Evolutionary conservation across 2,888 invertebrate species (phyloP).

Genomic region (Drosophila engyochracea): DNA sequence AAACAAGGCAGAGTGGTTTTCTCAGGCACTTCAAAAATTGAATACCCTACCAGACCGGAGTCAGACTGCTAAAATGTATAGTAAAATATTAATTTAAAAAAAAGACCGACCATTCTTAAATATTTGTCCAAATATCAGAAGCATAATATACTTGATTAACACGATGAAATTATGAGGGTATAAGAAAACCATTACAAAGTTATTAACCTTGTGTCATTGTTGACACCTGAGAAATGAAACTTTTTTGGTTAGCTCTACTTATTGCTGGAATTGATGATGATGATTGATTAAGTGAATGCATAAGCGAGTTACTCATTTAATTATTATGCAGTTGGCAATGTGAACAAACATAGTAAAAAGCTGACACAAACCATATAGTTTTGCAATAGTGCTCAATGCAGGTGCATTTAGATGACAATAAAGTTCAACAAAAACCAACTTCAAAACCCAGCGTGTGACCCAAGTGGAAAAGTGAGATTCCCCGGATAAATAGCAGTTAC

Average conservation of each 20-base stretch:
- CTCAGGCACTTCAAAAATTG: neutral
- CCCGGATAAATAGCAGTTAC: constrained; percentile 23
- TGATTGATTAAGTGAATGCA: neutral
- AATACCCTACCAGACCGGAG: neutral
- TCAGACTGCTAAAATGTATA: neutral
- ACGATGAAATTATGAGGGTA: neutral
- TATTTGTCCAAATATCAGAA: neutral
- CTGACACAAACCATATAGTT: neutral
- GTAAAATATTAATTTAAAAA: too few species aligned
- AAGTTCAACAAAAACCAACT: neutral
- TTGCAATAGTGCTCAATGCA: neutral
- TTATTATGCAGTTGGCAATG: neutral
- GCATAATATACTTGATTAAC: neutral
- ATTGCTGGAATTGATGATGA: too few species aligned
- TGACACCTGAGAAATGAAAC: neutral
- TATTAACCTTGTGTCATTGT: neutral
- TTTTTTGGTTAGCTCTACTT: accelerated
- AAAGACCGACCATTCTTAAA: neutral
- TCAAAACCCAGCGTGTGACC: neutral
- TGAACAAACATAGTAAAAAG: neutral
- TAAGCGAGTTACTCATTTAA: neutral
- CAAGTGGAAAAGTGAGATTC: neutral
- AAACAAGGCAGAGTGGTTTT: neutral
- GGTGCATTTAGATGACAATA: neutral
- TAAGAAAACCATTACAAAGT: neutral